phyloP scores from a whole-genome alignment of 2,888 invertebrate genomes.

The Meliscaeva auricollis region DNA sequence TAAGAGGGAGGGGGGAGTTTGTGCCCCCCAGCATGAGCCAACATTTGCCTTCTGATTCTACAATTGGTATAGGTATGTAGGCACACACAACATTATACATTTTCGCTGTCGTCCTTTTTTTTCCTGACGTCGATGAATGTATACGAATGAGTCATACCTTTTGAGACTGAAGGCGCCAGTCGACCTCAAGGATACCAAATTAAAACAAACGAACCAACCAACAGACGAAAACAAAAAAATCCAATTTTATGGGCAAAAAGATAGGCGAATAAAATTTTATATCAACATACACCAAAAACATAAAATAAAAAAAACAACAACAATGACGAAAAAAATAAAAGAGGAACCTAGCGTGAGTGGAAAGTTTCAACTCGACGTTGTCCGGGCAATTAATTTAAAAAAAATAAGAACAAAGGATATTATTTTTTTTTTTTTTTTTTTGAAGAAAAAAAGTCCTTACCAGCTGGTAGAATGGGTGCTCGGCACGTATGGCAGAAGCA shows the following conservation, averaged over 20 bases:
- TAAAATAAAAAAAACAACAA: not conserved
- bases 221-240: constrained; percentile 30
- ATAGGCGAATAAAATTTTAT: constrained; percentile 14
- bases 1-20: not conserved
- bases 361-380: constrained; percentile 72
- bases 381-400: constrained; percentile 63
- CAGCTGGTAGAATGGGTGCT: constrained; percentile 91
- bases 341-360: constrained; percentile 57
- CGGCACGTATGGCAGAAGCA: constrained; percentile 97
- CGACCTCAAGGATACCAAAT: constrained; percentile 65
- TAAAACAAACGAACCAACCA: constrained; percentile 18
- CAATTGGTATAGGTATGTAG: constrained; percentile 44
- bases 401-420: constrained; percentile 56
- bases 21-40: constrained; percentile 36
- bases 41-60: constrained; percentile 58
- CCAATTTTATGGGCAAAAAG: constrained; percentile 49
- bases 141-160: constrained; percentile 70
- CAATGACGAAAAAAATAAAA: not conserved
- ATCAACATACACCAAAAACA: not conserved
- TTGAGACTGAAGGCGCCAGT: constrained; percentile 65
- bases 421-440: constrained; percentile 4
- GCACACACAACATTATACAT: not conserved
- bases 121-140: constrained; percentile 29
- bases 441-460: constrained; percentile 85
- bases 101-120: constrained; percentile 38